Evolutionary conservation across 2,888 invertebrate genomes (phyloP).

Genomic region (Patella depressa): DNA sequence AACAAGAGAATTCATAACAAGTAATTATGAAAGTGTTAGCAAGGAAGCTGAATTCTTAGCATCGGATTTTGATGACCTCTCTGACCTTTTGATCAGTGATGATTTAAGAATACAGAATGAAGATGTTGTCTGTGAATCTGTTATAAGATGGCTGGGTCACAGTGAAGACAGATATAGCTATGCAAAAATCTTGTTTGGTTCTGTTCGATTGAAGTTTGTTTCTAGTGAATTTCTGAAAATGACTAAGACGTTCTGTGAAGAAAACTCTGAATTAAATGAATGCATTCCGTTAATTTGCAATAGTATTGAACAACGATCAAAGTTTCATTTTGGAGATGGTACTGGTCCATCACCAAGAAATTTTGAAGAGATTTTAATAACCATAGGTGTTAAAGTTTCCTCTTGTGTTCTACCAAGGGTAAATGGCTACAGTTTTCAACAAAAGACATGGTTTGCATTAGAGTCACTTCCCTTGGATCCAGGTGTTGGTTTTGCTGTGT

Average conservation of each 20-base stretch:
- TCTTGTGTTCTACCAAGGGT: slow-evolving; percentile 40
- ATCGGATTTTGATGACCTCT: slow-evolving; percentile 83
- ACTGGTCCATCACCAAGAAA: slow-evolving; percentile 27
- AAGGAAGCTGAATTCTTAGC: slow-evolving; percentile 50
- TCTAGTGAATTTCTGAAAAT: not conserved
- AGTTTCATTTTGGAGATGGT: slow-evolving; percentile 4
- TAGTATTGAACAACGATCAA: not conserved
- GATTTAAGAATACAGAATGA: slow-evolving; percentile 90
- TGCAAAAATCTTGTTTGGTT: slow-evolving; percentile 4
- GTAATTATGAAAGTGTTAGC: slow-evolving; percentile 35
- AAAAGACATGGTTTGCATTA: slow-evolving; percentile 39
- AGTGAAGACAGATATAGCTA: slow-evolving; percentile 49
- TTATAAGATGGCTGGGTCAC: slow-evolving; percentile 79
- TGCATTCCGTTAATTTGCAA: slow-evolving; percentile 4
- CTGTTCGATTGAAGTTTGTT: not conserved
- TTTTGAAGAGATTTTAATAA: slow-evolving; percentile 42
- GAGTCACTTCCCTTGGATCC: slow-evolving; percentile 40
- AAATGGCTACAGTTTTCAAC: slow-evolving; percentile 43
- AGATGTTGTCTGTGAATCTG: slow-evolving; percentile 82
- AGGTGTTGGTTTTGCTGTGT: slow-evolving; percentile 43
- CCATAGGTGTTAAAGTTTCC: slow-evolving; percentile 37
- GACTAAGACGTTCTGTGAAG: not conserved
- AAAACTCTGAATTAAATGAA: not conserved
- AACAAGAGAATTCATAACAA: slow-evolving; percentile 79
- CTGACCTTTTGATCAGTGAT: slow-evolving; percentile 82